Evolutionary conservation across 2,888 invertebrate genomes (phyloP), one percentile per base, ranked within the genome.

Genomic region (Cosmopolites sordidus): DNA sequence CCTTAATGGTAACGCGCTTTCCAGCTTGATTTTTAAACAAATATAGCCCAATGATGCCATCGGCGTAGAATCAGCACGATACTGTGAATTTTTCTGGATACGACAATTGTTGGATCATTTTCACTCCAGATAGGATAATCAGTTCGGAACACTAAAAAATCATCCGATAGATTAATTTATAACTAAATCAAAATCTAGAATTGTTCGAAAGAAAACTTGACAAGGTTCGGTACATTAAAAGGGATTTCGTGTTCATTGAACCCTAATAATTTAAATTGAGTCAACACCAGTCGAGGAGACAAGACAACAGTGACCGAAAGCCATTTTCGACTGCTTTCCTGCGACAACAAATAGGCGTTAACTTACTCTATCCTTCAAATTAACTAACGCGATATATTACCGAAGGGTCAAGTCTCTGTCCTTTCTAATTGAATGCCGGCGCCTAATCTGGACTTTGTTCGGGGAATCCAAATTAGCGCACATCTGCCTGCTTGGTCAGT

Each of bases 321-420:
- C 45, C 56, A 56, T 56, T 56, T 56, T 48, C 56, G 17, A 41
- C 48, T 48, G 51, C 45, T 51, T 51, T 56, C 42, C 51, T 39
- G 45, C 38, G 58, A 58, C 58, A 54, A 58, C 51, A 54, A 54
- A 51, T 51, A 54, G 58, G 54, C 58, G 50, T 58, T 54, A 58
- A 54, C 58, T 58, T 54, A 51, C 58, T 51, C 54, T 54, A 54
- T 50, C 51, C 51, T 43, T 58, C 51, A 54, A 58, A 58, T 58
- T 58, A 58, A 54, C 58, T 58, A 58, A 58, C 51, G 51, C 58
- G 54, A 58, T 54, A 51, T 58, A 58, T 58, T 58, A 51, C 22
- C 33, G 53, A 54, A 51, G 58, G 58, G 58, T 58, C 58, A 58
- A 8, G 46, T 58, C 51, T 51, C 47, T 48, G 54, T 54, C 51